A percentile compares a stretch with the other conserved stretches of the same genome.
Evolutionary conservation across 1,140 invertebrate genomes (phyloP).

Genomic region (Pomacea maculata): DNA sequence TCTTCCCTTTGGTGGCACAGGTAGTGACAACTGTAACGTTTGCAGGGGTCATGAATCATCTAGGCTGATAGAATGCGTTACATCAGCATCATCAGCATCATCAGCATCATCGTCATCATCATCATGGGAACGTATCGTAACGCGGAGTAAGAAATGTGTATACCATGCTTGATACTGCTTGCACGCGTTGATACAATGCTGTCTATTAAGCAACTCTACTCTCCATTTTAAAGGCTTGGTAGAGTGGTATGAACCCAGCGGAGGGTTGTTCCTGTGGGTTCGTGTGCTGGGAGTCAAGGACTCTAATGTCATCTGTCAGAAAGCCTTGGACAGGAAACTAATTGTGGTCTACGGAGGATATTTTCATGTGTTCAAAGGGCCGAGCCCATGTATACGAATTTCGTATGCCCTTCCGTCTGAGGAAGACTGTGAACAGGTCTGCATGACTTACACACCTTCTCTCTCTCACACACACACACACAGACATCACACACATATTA

Average conservation of each 20-base stretch:
- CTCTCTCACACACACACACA: neutral
- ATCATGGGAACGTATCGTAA: too few relatives aligned
- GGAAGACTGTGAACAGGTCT: constrained; percentile 73
- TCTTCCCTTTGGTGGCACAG: neutral
- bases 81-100: too few relatives aligned
- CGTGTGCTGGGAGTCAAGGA: constrained; percentile 74
- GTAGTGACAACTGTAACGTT: too few relatives aligned
- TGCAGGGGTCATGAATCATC: too few relatives aligned
- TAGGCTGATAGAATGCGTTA: too few relatives aligned
- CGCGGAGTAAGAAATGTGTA: too few relatives aligned
- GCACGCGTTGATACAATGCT: too few relatives aligned
- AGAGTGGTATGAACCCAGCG: constrained; percentile 74
- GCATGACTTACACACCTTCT: neutral
- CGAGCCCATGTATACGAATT: constrained; percentile 75
- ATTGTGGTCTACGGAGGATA: constrained; percentile 75
- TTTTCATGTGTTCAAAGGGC: constrained; percentile 71
- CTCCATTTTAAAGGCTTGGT: constrained; percentile 67
- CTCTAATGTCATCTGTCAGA: constrained; percentile 76
- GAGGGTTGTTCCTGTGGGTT: constrained; percentile 84
- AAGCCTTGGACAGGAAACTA: constrained; percentile 68
- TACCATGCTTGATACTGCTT: too few relatives aligned
- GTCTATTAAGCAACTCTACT: too few relatives aligned
- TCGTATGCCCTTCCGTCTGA: constrained; percentile 75
- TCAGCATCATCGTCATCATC: too few relatives aligned
- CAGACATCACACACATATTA: neutral